Conservation (phyloP, 2,113 vertebrate genomes). For the Callorhinus ursinus region DNA sequence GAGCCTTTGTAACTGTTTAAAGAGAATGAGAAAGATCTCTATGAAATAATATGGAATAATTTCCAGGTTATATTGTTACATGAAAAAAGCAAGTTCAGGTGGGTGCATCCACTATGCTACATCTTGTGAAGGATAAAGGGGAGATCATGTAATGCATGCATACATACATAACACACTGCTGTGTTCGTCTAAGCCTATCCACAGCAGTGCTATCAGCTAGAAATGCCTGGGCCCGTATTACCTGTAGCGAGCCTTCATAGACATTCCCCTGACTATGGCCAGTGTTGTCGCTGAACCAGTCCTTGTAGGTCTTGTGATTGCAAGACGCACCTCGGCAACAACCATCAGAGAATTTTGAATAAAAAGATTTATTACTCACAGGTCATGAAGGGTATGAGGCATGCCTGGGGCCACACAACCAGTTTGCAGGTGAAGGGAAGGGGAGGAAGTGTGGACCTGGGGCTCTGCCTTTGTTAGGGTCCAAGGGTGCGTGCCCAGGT, state of each 20-base stretch:
- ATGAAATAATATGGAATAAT: neutral
- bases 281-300: neutral
- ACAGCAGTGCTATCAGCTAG: neutral
- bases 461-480: neutral
- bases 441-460: neutral
- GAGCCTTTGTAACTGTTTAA: neutral
- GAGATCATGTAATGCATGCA: neutral
- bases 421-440: neutral
- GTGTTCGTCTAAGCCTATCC: neutral
- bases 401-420: neutral
- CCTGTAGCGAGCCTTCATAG: neutral
- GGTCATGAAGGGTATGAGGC: neutral
- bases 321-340: neutral
- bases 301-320: neutral
- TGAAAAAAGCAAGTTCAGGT: neutral
- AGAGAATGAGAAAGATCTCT: neutral
- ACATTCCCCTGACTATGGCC: neutral
- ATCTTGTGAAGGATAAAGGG: neutral
- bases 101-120: neutral
- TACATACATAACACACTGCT: neutral
- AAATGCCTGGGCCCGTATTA: neutral
- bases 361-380: neutral
- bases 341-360: neutral
- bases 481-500: neutral
- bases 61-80: neutral